Evolutionary conservation across 2,113 vertebrate species (phyloP).

Genomic region (Pachypanchax playfairii): DNA sequence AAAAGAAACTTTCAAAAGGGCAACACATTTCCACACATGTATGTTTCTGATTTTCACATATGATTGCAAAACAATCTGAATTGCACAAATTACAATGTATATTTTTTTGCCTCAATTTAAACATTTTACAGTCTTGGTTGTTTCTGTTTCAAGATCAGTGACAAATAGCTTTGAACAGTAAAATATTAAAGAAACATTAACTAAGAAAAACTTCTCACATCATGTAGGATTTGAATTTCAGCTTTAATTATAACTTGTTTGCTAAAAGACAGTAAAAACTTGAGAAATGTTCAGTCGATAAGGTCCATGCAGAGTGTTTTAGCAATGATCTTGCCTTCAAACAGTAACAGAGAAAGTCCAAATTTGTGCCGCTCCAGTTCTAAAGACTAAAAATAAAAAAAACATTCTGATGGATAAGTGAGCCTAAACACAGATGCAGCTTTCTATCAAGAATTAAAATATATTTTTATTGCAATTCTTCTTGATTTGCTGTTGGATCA

Average conservation of each 20-base stretch:
- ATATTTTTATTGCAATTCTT: too few species aligned
- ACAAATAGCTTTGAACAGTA: background rate
- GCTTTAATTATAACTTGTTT: background rate
- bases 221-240: background rate
- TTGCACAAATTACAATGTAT: constrained; percentile 2
- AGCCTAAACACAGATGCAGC: constrained; percentile 2
- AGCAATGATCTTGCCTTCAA: constrained; percentile 14
- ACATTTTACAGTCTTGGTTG: background rate
- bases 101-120: constrained; percentile 18
- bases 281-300: too few species aligned
- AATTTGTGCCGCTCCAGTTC: too few species aligned
- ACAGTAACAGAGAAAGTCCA: background rate
- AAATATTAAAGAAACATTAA: background rate
- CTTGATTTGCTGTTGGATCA: constrained; percentile 25
- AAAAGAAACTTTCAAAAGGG: constrained; percentile 13
- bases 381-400: too few species aligned
- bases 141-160: constrained; percentile 31
- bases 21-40: constrained; percentile 13
- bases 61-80: constrained; percentile 24
- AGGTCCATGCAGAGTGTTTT: background rate
- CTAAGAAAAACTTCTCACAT: background rate
- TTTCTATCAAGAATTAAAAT: background rate
- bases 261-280: too few species aligned
- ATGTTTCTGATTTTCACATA: constrained; percentile 17
- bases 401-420: constrained; percentile 3